Conservation (phyloP, 1,140 invertebrate species). For the Scaptodrosophila lebanonensis region DNA sequence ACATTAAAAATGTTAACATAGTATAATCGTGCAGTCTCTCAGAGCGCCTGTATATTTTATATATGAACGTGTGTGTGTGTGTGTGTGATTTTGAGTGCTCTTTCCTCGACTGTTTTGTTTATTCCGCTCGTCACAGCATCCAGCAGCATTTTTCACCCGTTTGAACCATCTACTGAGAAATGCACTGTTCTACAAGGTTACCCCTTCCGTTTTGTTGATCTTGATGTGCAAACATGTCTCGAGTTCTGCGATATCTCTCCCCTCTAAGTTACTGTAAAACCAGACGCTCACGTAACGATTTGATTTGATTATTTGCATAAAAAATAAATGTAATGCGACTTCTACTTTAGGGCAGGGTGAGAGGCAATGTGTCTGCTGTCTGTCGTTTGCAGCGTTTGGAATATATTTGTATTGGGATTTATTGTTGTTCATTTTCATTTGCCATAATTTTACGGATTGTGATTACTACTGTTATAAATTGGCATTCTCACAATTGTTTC, state of each 20-base stretch:
- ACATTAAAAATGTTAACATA: conserved; percentile 40
- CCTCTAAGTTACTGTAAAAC: conserved; percentile 3
- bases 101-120: too few species aligned
- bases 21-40: too few species aligned
- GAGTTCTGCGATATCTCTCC: conserved; percentile 34
- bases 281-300: not conserved
- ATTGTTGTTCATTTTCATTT: conserved; percentile 5
- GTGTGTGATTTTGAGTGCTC: too few species aligned
- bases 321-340: conserved; percentile 22
- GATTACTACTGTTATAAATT: not conserved
- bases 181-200: too few species aligned
- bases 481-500: not conserved
- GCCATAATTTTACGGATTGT: conserved; percentile 1
- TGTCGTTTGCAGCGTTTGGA: not conserved
- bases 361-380: too few species aligned
- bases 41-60: too few species aligned
- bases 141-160: too few species aligned
- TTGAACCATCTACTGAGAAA: too few species aligned
- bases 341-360: not conserved
- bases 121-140: too few species aligned
- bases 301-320: conserved; percentile 24
- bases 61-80: too few species aligned
- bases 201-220: too few species aligned
- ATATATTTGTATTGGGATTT: conserved; percentile 6
- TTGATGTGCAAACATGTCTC: too few species aligned